Evolutionary conservation across 2,797 vertebrate genomes (phyloP), one percentile per base, ranked within the genome.

Genomic region (Acanthis flammea): DNA sequence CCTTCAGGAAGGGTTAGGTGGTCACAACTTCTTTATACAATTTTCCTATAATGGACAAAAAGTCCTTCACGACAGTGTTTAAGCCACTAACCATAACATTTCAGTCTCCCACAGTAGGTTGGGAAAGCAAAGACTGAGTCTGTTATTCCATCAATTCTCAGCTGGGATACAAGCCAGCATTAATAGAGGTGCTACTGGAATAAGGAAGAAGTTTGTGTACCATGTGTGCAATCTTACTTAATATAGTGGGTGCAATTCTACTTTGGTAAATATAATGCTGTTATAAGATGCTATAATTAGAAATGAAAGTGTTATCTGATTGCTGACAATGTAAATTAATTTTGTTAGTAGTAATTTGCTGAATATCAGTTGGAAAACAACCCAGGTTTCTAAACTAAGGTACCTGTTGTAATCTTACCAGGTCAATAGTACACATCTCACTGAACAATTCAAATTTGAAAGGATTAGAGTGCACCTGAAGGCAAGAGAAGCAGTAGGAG

Each of bases 11-110:
- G 13, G 8, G 7, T 50, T 66, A 18, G 6, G 19, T 19, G 53
- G 9, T 60, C 0, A 0, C 28, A 60, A 19, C 8, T 66, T 74
- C 10, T 14, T 45, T 30, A 30, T 33, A 53, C 9, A 33, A 6
- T 45, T 68, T 60, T 45, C 16, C 33, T 19, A 25, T 30, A 21
- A 24, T 2, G 8, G 10, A 28, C n/a, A 68, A 53, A 75, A 68
- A 24, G n/a, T 17, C n/a, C n/a, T 60, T 44, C 45, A 21, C 2
- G 6, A 14, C n/a, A 33, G 11, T 10, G 13, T 45, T 45, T 33
- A 68, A 28, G 10, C 8, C 23, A 19, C 13, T 45, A n/a, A 28
- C 1, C 4, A 16, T 10, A n/a, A 10, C 19, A 39, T 39, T 85
- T 53, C 24, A 45, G 39, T 45, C 19, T 61, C 30, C 27, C 30